These are phyloP conservation scores for Eupithecia dodoneata DNA, from an alignment of 2,888 invertebrate species.

Conservation along the genomic window DNA sequence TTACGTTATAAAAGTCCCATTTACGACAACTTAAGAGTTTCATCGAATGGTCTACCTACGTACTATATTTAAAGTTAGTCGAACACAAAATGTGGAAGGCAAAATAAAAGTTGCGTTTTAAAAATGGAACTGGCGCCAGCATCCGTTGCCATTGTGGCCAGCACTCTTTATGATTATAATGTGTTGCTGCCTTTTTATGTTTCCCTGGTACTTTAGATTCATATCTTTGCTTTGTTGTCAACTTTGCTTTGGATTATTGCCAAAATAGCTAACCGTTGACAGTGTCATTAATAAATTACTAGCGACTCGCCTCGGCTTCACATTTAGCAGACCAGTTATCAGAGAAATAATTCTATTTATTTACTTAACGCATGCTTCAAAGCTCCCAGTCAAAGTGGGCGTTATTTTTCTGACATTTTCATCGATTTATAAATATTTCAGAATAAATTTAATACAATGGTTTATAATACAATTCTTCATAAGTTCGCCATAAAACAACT, in stretches of 20 bases:
- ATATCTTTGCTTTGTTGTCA: constrained; percentile 18
- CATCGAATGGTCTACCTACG: constrained; percentile 40
- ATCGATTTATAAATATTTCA: too few relatives aligned
- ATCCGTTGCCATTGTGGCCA: constrained; percentile 29
- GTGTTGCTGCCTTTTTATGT: constrained; percentile 35
- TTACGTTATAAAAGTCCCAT: constrained; percentile 30
- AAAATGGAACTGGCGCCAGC: constrained; percentile 21
- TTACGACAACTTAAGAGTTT: constrained; percentile 36
- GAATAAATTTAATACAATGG: too few relatives aligned
- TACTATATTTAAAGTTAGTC: constrained; percentile 47
- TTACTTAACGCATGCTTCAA: not conserved
- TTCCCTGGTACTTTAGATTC: constrained; percentile 33
- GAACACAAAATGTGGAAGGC: not conserved
- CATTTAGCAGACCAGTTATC: not conserved
- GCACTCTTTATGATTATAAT: constrained; percentile 38
- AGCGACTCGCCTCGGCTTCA: not conserved
- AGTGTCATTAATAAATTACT: not conserved
- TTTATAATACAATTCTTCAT: too few relatives aligned
- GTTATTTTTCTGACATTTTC: too few relatives aligned
- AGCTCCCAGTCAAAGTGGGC: not conserved
- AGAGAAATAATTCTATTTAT: not conserved
- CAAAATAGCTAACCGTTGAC: not conserved
- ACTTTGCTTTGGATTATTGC: not conserved
- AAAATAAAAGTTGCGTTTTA: constrained; percentile 19
- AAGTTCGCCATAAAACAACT: too few relatives aligned